Base-by-base conservation (phyloP, 2,113 vertebrate genomes). In the Channa argus region DNA sequence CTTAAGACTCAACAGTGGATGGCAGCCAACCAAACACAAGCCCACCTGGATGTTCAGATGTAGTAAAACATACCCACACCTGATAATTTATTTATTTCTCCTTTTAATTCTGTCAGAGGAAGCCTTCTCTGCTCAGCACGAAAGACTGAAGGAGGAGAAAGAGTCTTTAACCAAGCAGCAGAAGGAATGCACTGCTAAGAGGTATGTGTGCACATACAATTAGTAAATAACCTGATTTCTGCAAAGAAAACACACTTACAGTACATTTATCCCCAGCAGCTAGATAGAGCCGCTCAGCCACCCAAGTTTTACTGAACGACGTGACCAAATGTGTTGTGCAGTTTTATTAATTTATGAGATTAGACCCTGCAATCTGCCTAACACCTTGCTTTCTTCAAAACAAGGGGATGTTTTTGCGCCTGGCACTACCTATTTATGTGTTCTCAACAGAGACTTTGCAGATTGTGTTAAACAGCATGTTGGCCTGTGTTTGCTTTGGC, bases 181-280 rank as follows among this genome's bases (percentile, higher is more conserved):
- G 77, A 98, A 98, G 84, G 97, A 98, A 88, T 97, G 97, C 74
- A 96, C 96, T 37, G 96, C 96, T n/a, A 98, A 98, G 94, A 98
- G 97, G 97, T 98, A 94, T 93, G 86, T 72, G 24, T 63, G 33
- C 73, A 61, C 54, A 55, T 83, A 45, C 75, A 89, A 88, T 94
- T 85, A 74, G 9, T n/a, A 77, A 37, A 85, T 62, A 38, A 68
- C 82, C 24, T 66, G 46, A 74, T 81, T 74, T 76, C 53, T 82
- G 52, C 71, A 41, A 9, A 51, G 51, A 45, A 72, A 8, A 79
- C 50, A 41, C 52, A 0, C 11, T 49, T 63, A 84, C 62, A 49
- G 63, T 53, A 5, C 46, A 47, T 61, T 44, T 56, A 60, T 55
- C 36, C 37, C 47, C 14, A 69, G 84, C 80, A 82, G 74, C 13